Base-by-base conservation (phyloP, 1,140 invertebrate species). In the Eupeodes corollae region DNA sequence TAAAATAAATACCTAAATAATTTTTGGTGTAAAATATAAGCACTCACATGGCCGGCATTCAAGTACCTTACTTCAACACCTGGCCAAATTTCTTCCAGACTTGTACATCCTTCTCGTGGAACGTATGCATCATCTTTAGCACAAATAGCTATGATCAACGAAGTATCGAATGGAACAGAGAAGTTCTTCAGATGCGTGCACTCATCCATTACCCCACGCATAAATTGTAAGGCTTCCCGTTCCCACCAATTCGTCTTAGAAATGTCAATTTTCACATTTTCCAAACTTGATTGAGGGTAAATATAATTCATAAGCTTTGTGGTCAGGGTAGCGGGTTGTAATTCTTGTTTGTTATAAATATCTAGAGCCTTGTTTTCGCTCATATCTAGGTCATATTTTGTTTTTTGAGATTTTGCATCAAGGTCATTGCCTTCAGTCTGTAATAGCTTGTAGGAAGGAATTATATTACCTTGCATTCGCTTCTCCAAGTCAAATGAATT, bases 171-270 rank as follows among this genome's bases (percentile, higher is more conserved):
- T 1, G 85, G 85, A 6, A 82, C 70, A 12, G 87, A 84, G 61
- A 94, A 99, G 69, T 98, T 95, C 48, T 80, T 87, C 2, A 99
- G 71, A 71, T 97, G 93, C 3, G 96, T 99, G 66, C 91, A 98
- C 70, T 98, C 91, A 62, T 99, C 94, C 95, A 98, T 98, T 50
- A 99, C 83, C 0, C 92, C 92, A 19, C 87, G 75, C 95, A 99
- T 98, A 63, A 98, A 98, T 68, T 91, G 84, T 10, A 92, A 54
- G 2, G 88, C 86, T 63, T 91, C 86, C 52, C 77, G 75, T 54
- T 84, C 79, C 39, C 79, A 71, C 75, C 74, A 77, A 53, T 77
- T 75, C 9, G 73, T 75, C 57, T 75, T 76, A 13, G 68, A 68
- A 50, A 75, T 75, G 42, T 76, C 72, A 45, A 68, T 67, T 50